These are phyloP conservation scores for Bombus breviceps DNA, from an alignment of 1,140 invertebrate species.

Conservation along the genomic window DNA sequence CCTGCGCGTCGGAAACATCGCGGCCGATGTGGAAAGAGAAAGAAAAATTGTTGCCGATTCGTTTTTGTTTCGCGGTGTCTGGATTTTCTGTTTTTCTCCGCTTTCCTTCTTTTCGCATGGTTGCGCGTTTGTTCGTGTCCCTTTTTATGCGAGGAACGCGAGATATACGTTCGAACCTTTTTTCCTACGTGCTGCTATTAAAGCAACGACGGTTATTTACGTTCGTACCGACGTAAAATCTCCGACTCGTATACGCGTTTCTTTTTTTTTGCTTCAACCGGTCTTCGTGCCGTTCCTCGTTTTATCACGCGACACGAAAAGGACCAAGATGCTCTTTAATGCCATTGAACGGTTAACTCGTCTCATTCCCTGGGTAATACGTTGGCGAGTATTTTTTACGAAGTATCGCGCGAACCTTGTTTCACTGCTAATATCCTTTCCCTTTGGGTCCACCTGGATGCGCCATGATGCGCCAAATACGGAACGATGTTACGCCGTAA, in stretches of 20 bases:
- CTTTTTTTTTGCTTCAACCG: not conserved
- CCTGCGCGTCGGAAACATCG: not conserved
- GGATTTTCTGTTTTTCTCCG: not conserved
- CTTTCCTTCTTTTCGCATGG: not conserved
- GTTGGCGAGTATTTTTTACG: not conserved
- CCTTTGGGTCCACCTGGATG: not conserved
- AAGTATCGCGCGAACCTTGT: not conserved
- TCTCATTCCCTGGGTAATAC: not conserved
- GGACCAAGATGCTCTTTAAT: not conserved
- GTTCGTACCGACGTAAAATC: not conserved
- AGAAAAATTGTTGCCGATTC: not conserved
- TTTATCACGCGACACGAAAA: not conserved
- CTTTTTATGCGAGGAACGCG: not conserved
- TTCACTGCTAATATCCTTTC: not conserved
- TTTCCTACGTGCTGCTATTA: not conserved
- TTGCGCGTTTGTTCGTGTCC: not conserved
- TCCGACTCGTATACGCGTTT: not conserved
- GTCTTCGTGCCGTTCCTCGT: not conserved
- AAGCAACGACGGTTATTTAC: not conserved
- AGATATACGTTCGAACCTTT: not conserved
- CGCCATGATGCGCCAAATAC: not conserved
- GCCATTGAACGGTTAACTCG: not conserved
- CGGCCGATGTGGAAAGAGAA: no score
- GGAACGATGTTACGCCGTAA: not conserved
- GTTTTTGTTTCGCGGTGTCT: not conserved